Conservation (phyloP, 2,113 vertebrate genomes). For the Eptesicus fuscus region DNA sequence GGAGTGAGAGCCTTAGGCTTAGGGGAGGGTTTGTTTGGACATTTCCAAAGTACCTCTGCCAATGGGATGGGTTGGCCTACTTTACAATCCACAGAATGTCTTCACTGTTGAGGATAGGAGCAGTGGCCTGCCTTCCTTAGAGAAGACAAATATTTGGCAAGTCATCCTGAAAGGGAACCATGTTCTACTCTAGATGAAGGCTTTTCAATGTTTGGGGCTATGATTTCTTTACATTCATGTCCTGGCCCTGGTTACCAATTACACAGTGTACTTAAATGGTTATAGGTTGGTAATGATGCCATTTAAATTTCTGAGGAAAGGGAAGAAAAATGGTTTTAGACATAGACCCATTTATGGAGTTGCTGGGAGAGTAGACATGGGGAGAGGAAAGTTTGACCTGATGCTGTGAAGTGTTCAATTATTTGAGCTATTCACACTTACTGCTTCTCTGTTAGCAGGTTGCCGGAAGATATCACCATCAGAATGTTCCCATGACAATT, state of each 20-base stretch:
- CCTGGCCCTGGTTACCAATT: neutral
- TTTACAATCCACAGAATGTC: neutral
- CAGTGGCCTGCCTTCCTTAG: neutral
- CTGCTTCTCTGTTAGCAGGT: slow-evolving; percentile 88
- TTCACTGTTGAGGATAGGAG: neutral
- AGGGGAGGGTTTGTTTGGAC: neutral
- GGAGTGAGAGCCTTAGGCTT: neutral
- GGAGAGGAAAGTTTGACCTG: slow-evolving; percentile 32
- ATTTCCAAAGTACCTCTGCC: neutral
- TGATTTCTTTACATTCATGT: neutral
- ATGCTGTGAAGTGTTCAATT: slow-evolving; percentile 33
- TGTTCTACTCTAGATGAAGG: neutral
- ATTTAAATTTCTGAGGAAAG: slow-evolving; percentile 26
- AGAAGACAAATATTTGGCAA: slow-evolving; percentile 3
- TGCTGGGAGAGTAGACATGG: neutral
- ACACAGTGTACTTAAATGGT: neutral
- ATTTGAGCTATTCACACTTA: slow-evolving; percentile 77
- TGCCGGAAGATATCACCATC: slow-evolving; percentile 85
- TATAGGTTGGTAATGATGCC: neutral
- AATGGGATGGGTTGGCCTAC: neutral
- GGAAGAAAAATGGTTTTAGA: slow-evolving; percentile 15
- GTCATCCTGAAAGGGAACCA: neutral
- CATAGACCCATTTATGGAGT: neutral
- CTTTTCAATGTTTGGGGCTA: neutral
- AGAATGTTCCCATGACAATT: slow-evolving; percentile 84